Conservation (phyloP, 2,113 vertebrate species). For the Serilophus lunatus region DNA sequence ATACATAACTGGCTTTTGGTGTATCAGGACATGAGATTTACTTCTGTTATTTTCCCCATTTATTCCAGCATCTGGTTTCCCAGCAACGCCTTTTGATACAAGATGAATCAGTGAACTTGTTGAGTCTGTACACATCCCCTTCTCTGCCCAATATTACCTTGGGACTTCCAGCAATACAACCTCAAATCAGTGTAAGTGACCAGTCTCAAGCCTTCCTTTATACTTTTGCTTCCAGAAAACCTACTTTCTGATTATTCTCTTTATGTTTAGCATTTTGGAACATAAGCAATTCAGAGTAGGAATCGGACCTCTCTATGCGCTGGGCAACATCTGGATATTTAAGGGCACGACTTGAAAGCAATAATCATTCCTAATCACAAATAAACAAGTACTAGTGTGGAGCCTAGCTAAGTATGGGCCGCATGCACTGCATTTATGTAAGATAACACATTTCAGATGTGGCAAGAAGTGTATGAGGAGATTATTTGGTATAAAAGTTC, state of each 20-base stretch:
- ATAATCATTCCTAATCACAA: neutral
- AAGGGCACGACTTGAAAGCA: neutral
- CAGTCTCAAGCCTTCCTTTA: neutral
- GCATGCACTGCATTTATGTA: neutral
- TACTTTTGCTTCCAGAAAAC: neutral
- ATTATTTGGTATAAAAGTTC: neutral
- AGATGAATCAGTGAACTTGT: constrained; percentile 89
- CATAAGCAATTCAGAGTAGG: neutral
- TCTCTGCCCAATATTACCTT: constrained; percentile 96
- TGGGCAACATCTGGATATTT: neutral
- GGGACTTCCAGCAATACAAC: constrained; percentile 85
- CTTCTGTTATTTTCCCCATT: constrained; percentile 6
- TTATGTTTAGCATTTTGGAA: neutral
- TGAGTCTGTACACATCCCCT: constrained; percentile 95
- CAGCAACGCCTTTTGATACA: constrained; percentile 89
- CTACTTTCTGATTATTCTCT: neutral
- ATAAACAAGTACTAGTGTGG: neutral
- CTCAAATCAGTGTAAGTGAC: constrained; percentile 88
- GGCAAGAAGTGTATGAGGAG: neutral
- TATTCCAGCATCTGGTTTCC: constrained; percentile 85
- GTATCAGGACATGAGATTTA: neutral
- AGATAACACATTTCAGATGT: neutral
- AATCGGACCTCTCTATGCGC: neutral
- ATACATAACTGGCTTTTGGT: neutral
- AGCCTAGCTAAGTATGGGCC: neutral